These are phyloP conservation scores for Thinocorus orbignyianus DNA, from an alignment of 2,113 vertebrate genomes.

Conservation along the genomic window DNA sequence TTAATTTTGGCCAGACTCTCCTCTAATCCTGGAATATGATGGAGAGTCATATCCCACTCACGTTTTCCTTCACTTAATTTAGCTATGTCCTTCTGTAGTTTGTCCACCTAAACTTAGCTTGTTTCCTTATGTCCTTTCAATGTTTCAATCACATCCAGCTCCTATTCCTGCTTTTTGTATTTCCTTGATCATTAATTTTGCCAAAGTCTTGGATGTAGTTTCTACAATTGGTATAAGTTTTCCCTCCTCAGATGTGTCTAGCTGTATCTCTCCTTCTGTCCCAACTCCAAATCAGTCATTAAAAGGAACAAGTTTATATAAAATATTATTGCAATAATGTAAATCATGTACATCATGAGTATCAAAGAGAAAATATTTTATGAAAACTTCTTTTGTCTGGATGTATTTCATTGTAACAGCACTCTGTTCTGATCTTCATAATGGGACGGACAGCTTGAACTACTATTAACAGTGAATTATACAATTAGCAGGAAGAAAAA, in stretches of 20 bases:
- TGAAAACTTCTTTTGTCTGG: accelerated
- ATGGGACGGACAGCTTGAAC: background rate
- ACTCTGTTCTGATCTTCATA: background rate
- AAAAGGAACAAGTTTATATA: background rate
- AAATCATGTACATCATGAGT: background rate
- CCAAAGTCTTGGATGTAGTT: background rate
- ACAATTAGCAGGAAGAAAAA: background rate
- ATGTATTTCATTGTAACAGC: background rate
- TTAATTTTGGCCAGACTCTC: background rate
- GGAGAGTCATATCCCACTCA: background rate
- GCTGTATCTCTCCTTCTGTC: background rate
- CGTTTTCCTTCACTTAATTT: background rate
- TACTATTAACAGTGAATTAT: background rate
- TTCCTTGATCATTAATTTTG: background rate
- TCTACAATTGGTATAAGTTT: background rate
- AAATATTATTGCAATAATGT: background rate
- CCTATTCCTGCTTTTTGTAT: background rate
- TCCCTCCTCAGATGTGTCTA: background rate
- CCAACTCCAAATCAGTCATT: background rate
- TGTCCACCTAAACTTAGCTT: background rate
- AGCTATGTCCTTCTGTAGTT: background rate
- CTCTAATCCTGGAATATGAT: background rate
- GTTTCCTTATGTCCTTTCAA: background rate
- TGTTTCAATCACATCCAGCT: background rate
- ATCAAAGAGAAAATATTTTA: background rate